These are phyloP conservation scores for Podarcis muralis DNA, from an alignment of 2,113 vertebrate genomes.

Conservation along the genomic window DNA sequence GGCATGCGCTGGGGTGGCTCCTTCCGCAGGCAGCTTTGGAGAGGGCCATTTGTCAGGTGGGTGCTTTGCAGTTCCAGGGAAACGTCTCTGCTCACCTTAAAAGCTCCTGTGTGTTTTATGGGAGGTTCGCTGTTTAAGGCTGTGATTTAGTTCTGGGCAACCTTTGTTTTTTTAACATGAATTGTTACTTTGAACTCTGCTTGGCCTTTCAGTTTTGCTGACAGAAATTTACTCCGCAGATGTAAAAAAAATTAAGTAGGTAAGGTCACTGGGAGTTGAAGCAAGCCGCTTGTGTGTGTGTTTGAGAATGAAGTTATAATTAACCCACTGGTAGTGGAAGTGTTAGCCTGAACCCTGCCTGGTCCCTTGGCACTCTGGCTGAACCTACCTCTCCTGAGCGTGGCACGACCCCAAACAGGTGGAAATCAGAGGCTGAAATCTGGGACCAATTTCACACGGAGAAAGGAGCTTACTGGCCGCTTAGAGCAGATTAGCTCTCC, in stretches of 20 bases:
- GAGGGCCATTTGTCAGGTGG: neutral
- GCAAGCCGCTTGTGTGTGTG: slow-evolving; percentile 44
- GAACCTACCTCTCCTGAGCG: slow-evolving; percentile 68
- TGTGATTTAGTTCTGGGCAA: slow-evolving; percentile 65
- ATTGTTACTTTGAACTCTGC: slow-evolving; percentile 71
- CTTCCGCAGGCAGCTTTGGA: neutral
- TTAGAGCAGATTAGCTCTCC: slow-evolving; percentile 30
- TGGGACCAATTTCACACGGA: slow-evolving; percentile 52
- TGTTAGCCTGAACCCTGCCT: slow-evolving; percentile 73
- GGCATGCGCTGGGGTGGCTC: neutral
- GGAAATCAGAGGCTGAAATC: slow-evolving; percentile 55
- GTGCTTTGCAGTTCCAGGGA: neutral
- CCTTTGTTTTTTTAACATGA: slow-evolving; percentile 59
- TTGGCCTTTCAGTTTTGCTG: slow-evolving; percentile 73
- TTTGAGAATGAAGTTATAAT: slow-evolving; percentile 57
- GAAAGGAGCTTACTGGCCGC: slow-evolving; percentile 57
- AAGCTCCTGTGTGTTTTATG: slow-evolving; percentile 43
- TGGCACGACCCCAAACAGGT: slow-evolving; percentile 71
- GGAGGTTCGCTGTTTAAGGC: slow-evolving; percentile 49
- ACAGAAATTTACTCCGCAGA: slow-evolving; percentile 68
- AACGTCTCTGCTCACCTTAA: slow-evolving; percentile 8
- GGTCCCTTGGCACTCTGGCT: slow-evolving; percentile 71
- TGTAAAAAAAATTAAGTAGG: slow-evolving; percentile 63
- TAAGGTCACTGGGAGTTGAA: slow-evolving; percentile 79
- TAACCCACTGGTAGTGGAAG: slow-evolving; percentile 56